phyloP scores from a whole-genome alignment of 2,797 vertebrate genomes.

The Urocyon cinereoargenteus region DNA sequence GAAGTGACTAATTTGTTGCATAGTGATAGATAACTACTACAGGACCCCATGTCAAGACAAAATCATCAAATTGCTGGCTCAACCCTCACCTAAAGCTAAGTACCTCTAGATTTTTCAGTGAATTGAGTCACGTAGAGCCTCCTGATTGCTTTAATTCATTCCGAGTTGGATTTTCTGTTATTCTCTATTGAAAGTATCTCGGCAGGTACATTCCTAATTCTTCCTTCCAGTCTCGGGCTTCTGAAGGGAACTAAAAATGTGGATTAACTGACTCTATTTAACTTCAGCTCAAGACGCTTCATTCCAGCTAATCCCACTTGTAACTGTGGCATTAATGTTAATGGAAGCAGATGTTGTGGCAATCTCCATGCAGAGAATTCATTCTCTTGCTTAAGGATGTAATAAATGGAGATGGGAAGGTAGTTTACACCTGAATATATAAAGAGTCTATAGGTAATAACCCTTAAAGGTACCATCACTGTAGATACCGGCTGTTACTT shows the following conservation, averaged over 20 bases:
- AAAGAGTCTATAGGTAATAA: not conserved
- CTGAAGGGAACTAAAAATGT: not conserved
- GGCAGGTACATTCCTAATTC: not conserved
- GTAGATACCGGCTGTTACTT: not conserved
- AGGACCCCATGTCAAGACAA: not conserved
- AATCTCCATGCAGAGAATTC: not conserved
- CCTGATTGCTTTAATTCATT: not conserved
- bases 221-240: not conserved
- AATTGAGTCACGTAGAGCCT: not conserved
- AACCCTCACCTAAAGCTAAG: not conserved
- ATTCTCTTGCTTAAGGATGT: conserved; percentile 37
- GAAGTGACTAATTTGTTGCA: not conserved
- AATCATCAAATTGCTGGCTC: not conserved
- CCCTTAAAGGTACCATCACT: not conserved
- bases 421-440: conserved; percentile 23
- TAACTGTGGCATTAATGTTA: not conserved
- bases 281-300: conserved; percentile 20
- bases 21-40: not conserved
- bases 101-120: not conserved
- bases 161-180: not conserved
- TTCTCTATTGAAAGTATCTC: conserved; percentile 14
- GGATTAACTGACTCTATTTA: conserved; percentile 23
- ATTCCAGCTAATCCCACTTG: not conserved
- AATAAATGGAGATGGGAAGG: conserved; percentile 13
- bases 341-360: conserved; percentile 10